phyloP scores from a whole-genome alignment of 2,113 vertebrate genomes.

The Galbula dea region DNA sequence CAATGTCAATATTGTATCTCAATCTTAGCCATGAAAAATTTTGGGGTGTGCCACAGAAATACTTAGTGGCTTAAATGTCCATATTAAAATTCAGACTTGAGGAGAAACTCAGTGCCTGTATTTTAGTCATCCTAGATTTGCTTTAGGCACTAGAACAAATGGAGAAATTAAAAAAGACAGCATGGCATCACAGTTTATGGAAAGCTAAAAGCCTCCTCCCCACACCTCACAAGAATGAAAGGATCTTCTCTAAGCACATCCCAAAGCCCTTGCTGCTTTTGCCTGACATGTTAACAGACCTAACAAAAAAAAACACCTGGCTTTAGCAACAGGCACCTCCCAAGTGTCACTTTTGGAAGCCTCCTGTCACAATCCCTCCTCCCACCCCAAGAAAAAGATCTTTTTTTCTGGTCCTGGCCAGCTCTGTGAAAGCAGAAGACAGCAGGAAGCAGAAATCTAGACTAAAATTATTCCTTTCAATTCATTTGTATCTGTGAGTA shows the following conservation, averaged over 20 bases:
- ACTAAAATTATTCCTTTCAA: neutral
- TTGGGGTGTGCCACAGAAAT: neutral
- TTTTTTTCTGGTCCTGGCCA: neutral
- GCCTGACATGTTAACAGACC: neutral
- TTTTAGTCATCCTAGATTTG: neutral
- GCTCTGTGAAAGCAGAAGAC: neutral
- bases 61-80: neutral
- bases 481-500: neutral
- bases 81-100: neutral
- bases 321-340: neutral
- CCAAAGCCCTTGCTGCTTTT: neutral
- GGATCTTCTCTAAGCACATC: neutral
- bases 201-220: neutral
- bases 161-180: neutral
- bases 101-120: neutral
- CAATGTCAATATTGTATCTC: neutral
- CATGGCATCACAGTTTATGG: neutral
- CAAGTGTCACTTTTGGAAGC: neutral
- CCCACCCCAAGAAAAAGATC: too few relatives aligned
- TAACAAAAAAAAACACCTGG: neutral
- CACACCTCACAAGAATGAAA: neutral
- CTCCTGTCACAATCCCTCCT: neutral
- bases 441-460: neutral
- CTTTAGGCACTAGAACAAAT: neutral
- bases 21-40: neutral